Evolutionary conservation across 2,113 vertebrate species (phyloP).

Genomic region (Nipponia nippon): DNA sequence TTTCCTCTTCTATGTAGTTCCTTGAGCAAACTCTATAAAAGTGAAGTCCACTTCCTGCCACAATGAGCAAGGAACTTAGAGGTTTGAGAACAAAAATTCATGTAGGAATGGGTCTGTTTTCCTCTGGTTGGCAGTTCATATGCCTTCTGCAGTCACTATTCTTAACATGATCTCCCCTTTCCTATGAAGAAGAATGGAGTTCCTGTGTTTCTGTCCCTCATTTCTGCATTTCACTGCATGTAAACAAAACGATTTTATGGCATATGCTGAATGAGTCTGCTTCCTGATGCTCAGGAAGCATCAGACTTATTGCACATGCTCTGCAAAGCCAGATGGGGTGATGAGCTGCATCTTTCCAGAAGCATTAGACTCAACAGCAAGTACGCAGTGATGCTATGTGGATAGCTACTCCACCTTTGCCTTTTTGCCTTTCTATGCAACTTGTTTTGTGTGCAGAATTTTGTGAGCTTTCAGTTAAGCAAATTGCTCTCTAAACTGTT

Average conservation of each 20-base stretch:
- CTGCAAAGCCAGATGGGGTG: not conserved
- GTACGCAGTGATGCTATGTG: not conserved
- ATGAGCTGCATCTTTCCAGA: not conserved
- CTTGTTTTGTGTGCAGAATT: not conserved
- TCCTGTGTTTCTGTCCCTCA: not conserved
- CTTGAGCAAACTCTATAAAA: not conserved
- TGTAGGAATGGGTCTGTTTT: not conserved
- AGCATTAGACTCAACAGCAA: not conserved
- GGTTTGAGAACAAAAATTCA: not conserved
- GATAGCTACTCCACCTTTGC: not conserved
- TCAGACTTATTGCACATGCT: not conserved
- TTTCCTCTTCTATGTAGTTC: not conserved
- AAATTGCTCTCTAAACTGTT: not conserved
- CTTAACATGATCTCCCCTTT: not conserved
- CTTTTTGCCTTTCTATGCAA: not conserved
- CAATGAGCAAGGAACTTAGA: not conserved
- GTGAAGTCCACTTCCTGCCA: not conserved
- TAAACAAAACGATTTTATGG: not conserved
- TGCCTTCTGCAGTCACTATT: not conserved
- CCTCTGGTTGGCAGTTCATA: not conserved
- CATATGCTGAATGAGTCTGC: not conserved
- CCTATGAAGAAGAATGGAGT: not conserved
- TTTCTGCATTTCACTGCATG: not conserved
- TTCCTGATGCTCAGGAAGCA: not conserved
- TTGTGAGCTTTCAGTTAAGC: not conserved